Conservation (phyloP, 2,113 vertebrate genomes). For the Nothocercus julius region DNA sequence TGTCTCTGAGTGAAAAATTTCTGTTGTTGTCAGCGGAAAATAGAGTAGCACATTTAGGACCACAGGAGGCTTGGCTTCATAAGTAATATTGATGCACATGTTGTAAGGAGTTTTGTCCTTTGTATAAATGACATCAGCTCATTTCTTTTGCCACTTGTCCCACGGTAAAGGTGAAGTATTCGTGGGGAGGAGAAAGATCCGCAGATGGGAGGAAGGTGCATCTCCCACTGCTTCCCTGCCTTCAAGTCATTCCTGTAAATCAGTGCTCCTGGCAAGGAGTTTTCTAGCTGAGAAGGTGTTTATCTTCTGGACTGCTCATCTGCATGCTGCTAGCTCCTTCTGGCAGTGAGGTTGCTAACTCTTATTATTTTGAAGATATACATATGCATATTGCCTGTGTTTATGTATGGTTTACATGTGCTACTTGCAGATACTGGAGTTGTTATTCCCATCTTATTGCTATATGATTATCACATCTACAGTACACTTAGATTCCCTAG, state of each 20-base stretch:
- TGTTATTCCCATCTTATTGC: background rate
- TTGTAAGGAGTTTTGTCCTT: background rate
- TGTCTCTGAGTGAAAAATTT: background rate
- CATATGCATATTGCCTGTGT: background rate
- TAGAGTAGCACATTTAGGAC: accelerated
- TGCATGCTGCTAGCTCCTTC: background rate
- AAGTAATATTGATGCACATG: background rate
- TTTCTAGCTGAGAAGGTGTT: background rate
- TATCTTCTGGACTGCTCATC: background rate
- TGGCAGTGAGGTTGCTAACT: background rate
- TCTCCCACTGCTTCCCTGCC: background rate
- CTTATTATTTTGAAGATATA: background rate
- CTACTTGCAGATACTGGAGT: accelerated
- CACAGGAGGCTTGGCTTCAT: background rate
- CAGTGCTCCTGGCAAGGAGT: background rate
- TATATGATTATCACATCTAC: background rate
- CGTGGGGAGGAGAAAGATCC: too few relatives aligned
- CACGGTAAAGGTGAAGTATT: background rate
- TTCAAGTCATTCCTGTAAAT: accelerated
- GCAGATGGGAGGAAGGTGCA: background rate
- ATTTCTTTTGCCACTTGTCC: too few relatives aligned
- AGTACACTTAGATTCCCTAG: background rate
- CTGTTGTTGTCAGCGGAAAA: background rate
- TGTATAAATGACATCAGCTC: accelerated
- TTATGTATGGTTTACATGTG: background rate